Evolutionary conservation across 2,113 vertebrate species (phyloP).

Genomic region (Baryphthengus martii): DNA sequence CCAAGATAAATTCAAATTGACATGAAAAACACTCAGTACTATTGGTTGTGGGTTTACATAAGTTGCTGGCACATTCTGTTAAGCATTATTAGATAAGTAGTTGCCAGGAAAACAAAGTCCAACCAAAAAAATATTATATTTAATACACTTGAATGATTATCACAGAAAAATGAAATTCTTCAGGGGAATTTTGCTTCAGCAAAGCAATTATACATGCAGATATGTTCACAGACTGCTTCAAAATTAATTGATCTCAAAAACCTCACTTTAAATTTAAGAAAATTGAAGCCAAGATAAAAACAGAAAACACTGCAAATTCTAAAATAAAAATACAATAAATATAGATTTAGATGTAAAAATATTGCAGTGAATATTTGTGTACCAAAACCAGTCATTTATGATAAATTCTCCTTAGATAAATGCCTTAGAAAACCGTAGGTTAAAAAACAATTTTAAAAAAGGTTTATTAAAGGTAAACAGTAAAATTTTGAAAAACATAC

Average conservation of each 20-base stretch:
- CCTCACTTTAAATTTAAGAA: not conserved
- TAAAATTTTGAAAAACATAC: not conserved
- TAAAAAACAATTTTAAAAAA: not conserved
- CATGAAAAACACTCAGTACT: slow-evolving; percentile 7
- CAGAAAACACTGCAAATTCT: not conserved
- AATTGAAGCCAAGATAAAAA: not conserved
- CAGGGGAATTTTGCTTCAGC: not conserved
- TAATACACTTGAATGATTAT: not conserved
- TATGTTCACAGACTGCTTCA: not conserved
- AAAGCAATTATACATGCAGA: not conserved
- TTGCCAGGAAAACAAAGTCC: not conserved
- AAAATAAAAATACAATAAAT: not conserved
- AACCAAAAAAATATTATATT: not conserved
- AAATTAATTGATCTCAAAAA: not conserved
- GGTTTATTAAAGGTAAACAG: not conserved
- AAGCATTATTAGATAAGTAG: not conserved
- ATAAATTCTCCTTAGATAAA: not conserved
- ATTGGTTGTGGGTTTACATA: not conserved
- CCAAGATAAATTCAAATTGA: slow-evolving; percentile 57
- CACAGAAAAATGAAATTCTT: not conserved
- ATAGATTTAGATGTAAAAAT: not conserved
- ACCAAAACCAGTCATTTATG: not conserved
- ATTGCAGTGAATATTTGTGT: not conserved
- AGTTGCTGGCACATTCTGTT: not conserved
- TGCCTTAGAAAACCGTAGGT: not conserved